Evolutionary conservation across 2,888 invertebrate genomes (phyloP).

Genomic region (Acronicta alni): DNA sequence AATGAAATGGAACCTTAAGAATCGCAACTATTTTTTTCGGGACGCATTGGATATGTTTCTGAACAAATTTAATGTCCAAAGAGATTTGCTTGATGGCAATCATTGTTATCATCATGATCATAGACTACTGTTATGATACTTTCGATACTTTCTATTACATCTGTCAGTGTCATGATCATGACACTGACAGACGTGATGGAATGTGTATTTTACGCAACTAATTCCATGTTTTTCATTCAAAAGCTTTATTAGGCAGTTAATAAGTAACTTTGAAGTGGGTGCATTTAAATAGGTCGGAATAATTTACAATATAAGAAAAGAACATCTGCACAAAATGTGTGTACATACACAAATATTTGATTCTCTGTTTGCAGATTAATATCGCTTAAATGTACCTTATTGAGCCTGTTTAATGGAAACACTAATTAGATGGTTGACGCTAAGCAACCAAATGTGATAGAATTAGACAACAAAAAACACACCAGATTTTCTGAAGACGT

Average conservation of each 20-base stretch:
- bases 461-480: not conserved
- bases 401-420: not conserved
- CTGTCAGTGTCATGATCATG: too few species aligned
- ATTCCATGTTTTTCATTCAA: too few species aligned
- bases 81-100: not conserved
- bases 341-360: not conserved
- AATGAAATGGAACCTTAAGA: too few species aligned
- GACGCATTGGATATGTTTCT: too few species aligned
- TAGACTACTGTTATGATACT: too few species aligned
- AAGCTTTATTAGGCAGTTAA: too few species aligned
- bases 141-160: too few species aligned
- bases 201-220: not conserved
- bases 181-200: not conserved
- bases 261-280: too few species aligned
- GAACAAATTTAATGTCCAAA: too few species aligned
- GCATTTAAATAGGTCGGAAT: too few species aligned
- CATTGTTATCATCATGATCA: not conserved
- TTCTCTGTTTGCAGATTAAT: not conserved
- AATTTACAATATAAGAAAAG: not conserved
- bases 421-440: not conserved
- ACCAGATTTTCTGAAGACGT: not conserved
- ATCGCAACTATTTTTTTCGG: not conserved
- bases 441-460: not conserved
- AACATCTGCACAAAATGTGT: not conserved
- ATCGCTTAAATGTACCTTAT: not conserved